Percentiles rank a stretch among this genome's conserved stretches.
phyloP scores from a whole-genome alignment of 2,888 invertebrate genomes.

The Tiliacea aurago region DNA sequence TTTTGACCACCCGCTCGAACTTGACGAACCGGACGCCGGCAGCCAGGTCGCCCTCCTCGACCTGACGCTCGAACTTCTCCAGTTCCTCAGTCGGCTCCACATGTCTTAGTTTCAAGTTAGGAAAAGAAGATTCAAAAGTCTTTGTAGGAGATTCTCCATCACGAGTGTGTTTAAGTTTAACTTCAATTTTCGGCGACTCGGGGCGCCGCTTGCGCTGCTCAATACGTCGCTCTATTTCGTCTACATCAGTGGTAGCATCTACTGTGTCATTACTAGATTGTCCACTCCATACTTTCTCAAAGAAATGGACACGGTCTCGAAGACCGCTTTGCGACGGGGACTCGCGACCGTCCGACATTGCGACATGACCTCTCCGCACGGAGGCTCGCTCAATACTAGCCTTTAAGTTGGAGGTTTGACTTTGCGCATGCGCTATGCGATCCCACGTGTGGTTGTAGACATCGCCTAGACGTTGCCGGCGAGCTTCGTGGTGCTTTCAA shows the following conservation, averaged over 20 bases:
- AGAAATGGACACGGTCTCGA: slow-evolving; percentile 94
- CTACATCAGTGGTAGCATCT: slow-evolving; percentile 89
- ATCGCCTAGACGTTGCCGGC: slow-evolving; percentile 76
- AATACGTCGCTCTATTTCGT: slow-evolving; percentile 91
- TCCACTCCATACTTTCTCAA: slow-evolving; percentile 94
- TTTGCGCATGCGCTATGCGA: slow-evolving; percentile 79
- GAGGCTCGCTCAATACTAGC: slow-evolving; percentile 89
- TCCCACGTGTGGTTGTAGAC: slow-evolving; percentile 82
- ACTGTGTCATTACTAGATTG: slow-evolving; percentile 82
- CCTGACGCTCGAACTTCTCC: slow-evolving; percentile 79
- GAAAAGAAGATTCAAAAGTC: slow-evolving; percentile 81
- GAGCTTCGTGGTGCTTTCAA: slow-evolving; percentile 67
- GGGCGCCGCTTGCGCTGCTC: slow-evolving; percentile 90
- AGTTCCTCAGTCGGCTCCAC: slow-evolving; percentile 81
- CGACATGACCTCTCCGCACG: slow-evolving; percentile 87
- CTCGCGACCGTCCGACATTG: slow-evolving; percentile 89
- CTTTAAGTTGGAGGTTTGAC: slow-evolving; percentile 71
- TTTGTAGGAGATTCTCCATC: slow-evolving; percentile 88
- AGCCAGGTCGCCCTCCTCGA: slow-evolving; percentile 92
- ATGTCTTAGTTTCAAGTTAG: slow-evolving; percentile 87
- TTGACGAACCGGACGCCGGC: slow-evolving; percentile 92
- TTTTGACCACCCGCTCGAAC: slow-evolving; percentile 93
- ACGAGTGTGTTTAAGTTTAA: slow-evolving; percentile 90
- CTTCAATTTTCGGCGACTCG: slow-evolving; percentile 91
- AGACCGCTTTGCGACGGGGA: slow-evolving; percentile 90